Percentiles rank a stretch among this genome's conserved stretches.
Conservation (phyloP, 2,113 vertebrate genomes). For the Sebastes schlegelii region DNA sequence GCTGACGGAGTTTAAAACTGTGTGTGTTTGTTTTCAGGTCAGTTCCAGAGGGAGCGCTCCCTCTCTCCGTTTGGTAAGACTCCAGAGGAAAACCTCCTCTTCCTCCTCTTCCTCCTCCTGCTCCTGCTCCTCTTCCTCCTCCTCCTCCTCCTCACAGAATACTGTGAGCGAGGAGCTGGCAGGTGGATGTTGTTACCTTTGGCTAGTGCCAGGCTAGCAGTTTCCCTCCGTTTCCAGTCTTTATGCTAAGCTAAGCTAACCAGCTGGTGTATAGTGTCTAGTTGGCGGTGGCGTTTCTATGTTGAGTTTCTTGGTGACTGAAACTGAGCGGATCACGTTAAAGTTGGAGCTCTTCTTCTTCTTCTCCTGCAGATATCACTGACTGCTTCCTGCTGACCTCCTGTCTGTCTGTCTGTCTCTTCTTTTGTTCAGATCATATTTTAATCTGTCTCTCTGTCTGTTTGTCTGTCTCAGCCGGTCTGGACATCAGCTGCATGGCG, state of each 20-base stretch:
- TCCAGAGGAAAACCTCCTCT: not conserved
- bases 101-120: not conserved
- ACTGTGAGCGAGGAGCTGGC: no score
- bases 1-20: constrained; percentile 13
- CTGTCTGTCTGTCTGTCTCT: not conserved
- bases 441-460: constrained; percentile 5
- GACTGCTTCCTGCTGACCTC: constrained; percentile 3
- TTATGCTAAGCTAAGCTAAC: no score
- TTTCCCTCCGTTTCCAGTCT: no score
- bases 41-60: constrained; percentile 95
- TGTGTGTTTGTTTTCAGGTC: constrained; percentile 95
- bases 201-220: no score
- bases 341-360: not conserved
- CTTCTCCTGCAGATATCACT: constrained; percentile 1
- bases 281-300: no score
- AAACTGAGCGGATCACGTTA: no score
- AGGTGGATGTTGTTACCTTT: no score
- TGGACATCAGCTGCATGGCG: constrained; percentile 87
- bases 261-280: no score
- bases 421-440: not conserved
- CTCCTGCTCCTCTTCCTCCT: not conserved
- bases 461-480: constrained; percentile 80
- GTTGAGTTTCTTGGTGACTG: no score
- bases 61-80: constrained; percentile 97
- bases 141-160: no score